Base-by-base conservation (phyloP, 1,140 invertebrate species). In the Calosoma granatense region DNA sequence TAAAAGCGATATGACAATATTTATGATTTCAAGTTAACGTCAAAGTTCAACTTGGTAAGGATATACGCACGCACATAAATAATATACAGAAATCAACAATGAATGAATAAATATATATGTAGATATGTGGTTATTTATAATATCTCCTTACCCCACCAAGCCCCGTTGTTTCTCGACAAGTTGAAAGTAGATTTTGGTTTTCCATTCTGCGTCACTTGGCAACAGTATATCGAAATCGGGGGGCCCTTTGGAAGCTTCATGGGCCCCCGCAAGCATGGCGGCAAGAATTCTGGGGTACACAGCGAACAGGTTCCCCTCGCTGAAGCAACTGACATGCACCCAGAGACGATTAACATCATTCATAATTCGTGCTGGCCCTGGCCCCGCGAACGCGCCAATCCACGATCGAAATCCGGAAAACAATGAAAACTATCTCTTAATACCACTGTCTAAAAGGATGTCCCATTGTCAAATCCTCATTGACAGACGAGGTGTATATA, bases 201-300 rank as follows among this genome's bases (percentile, higher is more conserved):
- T 74, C 82, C 84, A 89, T 14, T 82, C 80, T 60, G 79, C 79
- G 61, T 88, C 83, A 63, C 86, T 88, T 14, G 86, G 86, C 20
- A 88, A 55, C 17, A 67, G 59, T 21, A 69, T 56, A 39, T 67
- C 63, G 23, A 61, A 63, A 47, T 47, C 41, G 4, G 41, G 41
- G 15, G 14, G 39, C 54, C 71, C 53, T 70, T 68, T 22, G 68
- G 67, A 53, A 58, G 56, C 39, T 74, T 72, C 1, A 70, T 70
- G 14, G 70, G 72, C 53, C 70, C 63, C 22, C 71, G 64, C 69
- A 3, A 77, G 66, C n/a, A 78, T 64, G 51, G 75, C 65, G 22
- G 59, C 55, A 3, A 76, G 59, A 1, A 79, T 55, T 57, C 73
- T 70, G 0, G 77, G 73, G 54, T 78, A 74, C 0, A 76, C 69